Conservation (phyloP, 2,113 vertebrate genomes). For the Pseudorhombus dupliciocellatus region DNA sequence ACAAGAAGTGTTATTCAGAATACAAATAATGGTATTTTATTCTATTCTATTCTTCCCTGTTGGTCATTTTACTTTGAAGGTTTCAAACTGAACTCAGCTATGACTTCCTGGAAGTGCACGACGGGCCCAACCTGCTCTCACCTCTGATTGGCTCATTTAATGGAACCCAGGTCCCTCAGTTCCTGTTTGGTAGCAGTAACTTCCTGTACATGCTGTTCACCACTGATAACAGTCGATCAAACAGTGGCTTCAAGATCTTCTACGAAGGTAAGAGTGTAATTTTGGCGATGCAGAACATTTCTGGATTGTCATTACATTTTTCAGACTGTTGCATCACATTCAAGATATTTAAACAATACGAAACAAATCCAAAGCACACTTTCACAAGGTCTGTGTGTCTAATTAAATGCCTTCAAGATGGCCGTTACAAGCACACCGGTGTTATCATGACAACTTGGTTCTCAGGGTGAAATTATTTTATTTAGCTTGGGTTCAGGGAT, state of each 20-base stretch:
- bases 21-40: slow-evolving; percentile 9
- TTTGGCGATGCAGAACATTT: neutral
- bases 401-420: slow-evolving; percentile 8
- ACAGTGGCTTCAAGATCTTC: slow-evolving; percentile 98
- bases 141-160: slow-evolving; percentile 96
- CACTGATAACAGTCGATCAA: slow-evolving; percentile 98
- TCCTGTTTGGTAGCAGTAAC: slow-evolving; percentile 93
- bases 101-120: slow-evolving; percentile 96
- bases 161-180: slow-evolving; percentile 96
- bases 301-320: no score
- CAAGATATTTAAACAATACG: no score
- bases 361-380: no score
- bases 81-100: slow-evolving; percentile 99
- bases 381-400: neutral
- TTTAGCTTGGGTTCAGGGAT: neutral
- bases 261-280: slow-evolving; percentile 87
- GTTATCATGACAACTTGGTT: slow-evolving; percentile 5
- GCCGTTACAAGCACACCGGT: neutral
- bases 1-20: slow-evolving; percentile 4
- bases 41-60: neutral
- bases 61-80: slow-evolving; percentile 73
- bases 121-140: slow-evolving; percentile 93
- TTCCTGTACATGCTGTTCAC: slow-evolving; percentile 97
- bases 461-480: slow-evolving; percentile 2
- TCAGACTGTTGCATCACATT: no score